Evolutionary conservation across 92 coral and sea anemone genomes (phyloP).

Genomic region (Pocillopora grandis): DNA sequence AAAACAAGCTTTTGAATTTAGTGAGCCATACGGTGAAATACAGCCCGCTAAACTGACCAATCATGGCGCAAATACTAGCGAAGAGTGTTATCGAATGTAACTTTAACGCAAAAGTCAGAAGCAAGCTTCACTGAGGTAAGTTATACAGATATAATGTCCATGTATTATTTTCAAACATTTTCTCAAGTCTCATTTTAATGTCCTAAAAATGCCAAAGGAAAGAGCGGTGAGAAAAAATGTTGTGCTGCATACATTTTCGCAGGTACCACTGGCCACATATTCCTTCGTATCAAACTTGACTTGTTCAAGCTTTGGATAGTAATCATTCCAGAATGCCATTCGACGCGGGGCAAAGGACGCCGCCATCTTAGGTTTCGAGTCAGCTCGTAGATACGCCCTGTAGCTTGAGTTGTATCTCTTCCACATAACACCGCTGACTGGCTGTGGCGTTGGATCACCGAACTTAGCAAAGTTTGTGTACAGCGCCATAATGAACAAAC

Average conservation of each 20-base stretch:
- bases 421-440: constrained; percentile 60
- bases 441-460: constrained; percentile 50
- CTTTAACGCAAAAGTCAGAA: too few relatives aligned
- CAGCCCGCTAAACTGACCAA: too few relatives aligned
- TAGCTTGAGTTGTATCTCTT: constrained; percentile 37
- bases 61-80: too few relatives aligned
- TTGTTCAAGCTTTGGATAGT: constrained; percentile 56
- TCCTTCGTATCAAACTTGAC: constrained; percentile 22
- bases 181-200: too few relatives aligned
- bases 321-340: constrained; percentile 70
- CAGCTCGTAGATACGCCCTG: constrained; percentile 56
- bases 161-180: too few relatives aligned
- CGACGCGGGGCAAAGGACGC: constrained; percentile 16
- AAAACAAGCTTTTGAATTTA: too few relatives aligned
- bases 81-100: too few relatives aligned
- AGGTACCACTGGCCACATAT: constrained; percentile 1
- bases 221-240: not conserved
- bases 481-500: constrained; percentile 35
- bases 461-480: constrained; percentile 55
- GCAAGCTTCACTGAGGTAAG: too few relatives aligned
- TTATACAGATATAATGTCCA: too few relatives aligned
- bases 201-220: not conserved
- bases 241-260: not conserved
- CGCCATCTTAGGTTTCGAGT: constrained; percentile 56
- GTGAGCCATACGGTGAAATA: too few relatives aligned